Conservation (phyloP, 1,140 invertebrate species). For the Agrilus planipennis region DNA sequence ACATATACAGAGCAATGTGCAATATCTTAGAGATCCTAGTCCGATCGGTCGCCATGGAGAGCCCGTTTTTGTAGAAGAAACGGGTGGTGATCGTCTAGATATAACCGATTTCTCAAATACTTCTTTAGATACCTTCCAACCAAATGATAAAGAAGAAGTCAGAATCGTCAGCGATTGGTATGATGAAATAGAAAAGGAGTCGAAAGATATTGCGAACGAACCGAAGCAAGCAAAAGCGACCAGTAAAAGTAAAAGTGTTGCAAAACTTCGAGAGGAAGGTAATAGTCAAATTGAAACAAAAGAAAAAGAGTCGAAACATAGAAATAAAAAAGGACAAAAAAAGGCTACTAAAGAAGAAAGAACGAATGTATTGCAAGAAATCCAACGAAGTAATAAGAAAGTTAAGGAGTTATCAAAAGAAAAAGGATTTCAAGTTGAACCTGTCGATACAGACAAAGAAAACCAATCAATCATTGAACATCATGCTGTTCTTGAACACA, state of each 20-base stretch:
- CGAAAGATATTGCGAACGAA: slow-evolving; percentile 38
- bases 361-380: too few relatives aligned
- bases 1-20: too few relatives aligned
- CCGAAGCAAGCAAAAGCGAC: slow-evolving; percentile 9
- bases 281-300: slow-evolving; percentile 5
- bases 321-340: slow-evolving; percentile 12
- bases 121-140: too few relatives aligned
- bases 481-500: too few relatives aligned
- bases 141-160: slow-evolving; percentile 39
- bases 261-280: background rate
- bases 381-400: too few relatives aligned
- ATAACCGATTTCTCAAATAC: slow-evolving; percentile 5
- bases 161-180: too few relatives aligned
- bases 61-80: slow-evolving; percentile 14
- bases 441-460: too few relatives aligned
- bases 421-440: too few relatives aligned
- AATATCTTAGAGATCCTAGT: slow-evolving; percentile 14
- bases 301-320: slow-evolving; percentile 2
- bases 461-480: too few relatives aligned
- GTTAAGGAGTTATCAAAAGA: too few relatives aligned
- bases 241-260: slow-evolving; percentile 6
- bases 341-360: slow-evolving; percentile 8
- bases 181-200: slow-evolving; percentile 49
- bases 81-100: slow-evolving; percentile 25
- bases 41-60: slow-evolving; percentile 21